A percentile compares a stretch with the other conserved stretches of the same genome.
phyloP scores from a whole-genome alignment of 2,113 vertebrate species.

The Triplophysa siluroides region DNA sequence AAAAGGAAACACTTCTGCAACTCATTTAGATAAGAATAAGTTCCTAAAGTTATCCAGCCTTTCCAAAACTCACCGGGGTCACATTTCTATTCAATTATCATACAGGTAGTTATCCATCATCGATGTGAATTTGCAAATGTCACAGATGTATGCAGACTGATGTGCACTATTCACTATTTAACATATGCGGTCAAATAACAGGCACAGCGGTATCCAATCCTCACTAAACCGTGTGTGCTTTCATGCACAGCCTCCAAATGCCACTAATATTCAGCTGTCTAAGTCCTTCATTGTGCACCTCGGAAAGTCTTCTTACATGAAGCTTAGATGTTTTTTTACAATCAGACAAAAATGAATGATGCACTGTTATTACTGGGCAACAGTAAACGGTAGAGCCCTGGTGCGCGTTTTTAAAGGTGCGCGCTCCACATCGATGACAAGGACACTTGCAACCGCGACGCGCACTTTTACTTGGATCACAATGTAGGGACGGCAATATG shows the following conservation, averaged over 20 bases:
- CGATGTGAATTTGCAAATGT: not conserved
- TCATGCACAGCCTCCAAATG: not conserved
- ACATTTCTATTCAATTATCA: not conserved
- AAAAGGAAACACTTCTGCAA: not conserved
- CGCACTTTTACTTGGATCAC: too few relatives aligned
- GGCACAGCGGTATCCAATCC: not conserved
- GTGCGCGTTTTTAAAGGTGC: not conserved
- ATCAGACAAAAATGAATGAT: not conserved
- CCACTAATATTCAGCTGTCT: not conserved
- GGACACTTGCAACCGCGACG: too few relatives aligned
- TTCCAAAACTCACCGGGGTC: not conserved
- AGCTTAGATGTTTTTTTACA: not conserved
- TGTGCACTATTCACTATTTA: not conserved
- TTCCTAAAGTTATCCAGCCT: not conserved
- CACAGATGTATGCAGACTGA: not conserved
- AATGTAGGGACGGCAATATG: too few relatives aligned
- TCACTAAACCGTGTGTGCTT: not conserved
- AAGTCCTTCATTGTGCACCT: not conserved
- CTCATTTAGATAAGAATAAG: not conserved
- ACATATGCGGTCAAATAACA: not conserved
- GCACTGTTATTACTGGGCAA: too few relatives aligned
- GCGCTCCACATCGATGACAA: not conserved
- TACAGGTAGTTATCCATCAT: not conserved
- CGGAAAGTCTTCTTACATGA: too few relatives aligned
- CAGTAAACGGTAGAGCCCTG: too few relatives aligned